Evolutionary conservation across 2,888 invertebrate genomes (phyloP).

Genomic region (Ischnura elegans): DNA sequence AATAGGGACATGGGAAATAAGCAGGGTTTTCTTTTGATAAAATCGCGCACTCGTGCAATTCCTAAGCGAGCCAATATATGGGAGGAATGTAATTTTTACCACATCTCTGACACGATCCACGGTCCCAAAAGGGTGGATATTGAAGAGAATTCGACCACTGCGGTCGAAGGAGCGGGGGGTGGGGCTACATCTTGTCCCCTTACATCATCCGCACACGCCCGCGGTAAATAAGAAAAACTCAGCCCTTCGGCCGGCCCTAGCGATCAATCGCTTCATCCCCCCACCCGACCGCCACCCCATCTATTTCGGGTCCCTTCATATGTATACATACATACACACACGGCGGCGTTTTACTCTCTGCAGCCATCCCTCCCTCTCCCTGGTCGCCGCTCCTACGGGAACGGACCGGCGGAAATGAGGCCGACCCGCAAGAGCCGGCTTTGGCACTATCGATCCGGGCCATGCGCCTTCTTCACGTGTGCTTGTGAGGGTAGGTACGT

Average conservation of each 20-base stretch:
- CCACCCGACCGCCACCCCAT: neutral
- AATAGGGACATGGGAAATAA: too few species aligned
- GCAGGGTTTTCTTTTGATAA: too few species aligned
- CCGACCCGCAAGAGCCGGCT: neutral
- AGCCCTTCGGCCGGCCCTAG: neutral
- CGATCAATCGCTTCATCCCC: slow-evolving; percentile 7
- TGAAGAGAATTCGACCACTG: neutral
- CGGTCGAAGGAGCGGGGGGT: neutral
- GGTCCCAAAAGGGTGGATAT: neutral
- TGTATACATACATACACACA: neutral
- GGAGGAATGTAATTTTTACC: too few species aligned
- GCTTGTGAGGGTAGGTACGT: neutral
- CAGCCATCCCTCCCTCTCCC: neutral
- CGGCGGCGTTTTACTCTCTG: neutral
- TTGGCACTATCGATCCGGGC: slow-evolving; percentile 54
- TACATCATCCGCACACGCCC: neutral
- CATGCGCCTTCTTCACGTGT: neutral
- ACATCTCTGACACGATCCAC: neutral
- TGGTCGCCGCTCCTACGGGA: neutral
- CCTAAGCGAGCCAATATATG: too few species aligned
- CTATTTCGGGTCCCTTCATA: slow-evolving; percentile 21
- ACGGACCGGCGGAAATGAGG: neutral
- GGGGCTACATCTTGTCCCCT: neutral
- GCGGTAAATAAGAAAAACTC: neutral
- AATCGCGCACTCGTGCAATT: too few species aligned